Conservation (phyloP, 2,113 vertebrate genomes). For the Psettodes erumei region DNA sequence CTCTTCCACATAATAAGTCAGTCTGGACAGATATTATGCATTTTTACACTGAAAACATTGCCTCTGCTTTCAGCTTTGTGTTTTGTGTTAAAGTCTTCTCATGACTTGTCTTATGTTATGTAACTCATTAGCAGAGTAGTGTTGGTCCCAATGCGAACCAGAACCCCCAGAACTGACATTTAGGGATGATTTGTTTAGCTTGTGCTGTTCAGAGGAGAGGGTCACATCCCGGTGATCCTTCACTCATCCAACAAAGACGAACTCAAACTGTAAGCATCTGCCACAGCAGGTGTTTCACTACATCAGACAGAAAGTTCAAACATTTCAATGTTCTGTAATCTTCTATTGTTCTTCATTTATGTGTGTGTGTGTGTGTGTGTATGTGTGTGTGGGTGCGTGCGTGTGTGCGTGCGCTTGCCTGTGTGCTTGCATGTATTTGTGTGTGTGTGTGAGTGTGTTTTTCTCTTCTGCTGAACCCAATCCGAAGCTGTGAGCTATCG, state of each 20-base stretch:
- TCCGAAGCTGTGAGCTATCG: constrained; percentile 19
- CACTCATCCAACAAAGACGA: constrained; percentile 53
- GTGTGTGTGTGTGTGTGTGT: not conserved
- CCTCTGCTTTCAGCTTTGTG: constrained; percentile 9
- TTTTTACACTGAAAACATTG: constrained; percentile 3
- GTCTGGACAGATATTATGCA: not conserved
- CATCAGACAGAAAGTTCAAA: constrained; percentile 57
- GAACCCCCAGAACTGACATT: constrained; percentile 58
- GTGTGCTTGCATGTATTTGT: no score
- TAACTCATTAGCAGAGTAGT: constrained; percentile 49
- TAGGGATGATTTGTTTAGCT: constrained; percentile 66
- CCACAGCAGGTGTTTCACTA: constrained; percentile 61
- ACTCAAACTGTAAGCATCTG: constrained; percentile 52
- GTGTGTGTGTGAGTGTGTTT: not conserved
- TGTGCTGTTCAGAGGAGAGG: constrained; percentile 60
- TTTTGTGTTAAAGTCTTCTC: not conserved
- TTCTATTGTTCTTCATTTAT: constrained; percentile 19
- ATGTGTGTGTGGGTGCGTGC: no score
- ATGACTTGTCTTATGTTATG: constrained; percentile 48
- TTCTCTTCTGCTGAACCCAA: constrained; percentile 12
- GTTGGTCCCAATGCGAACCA: constrained; percentile 43
- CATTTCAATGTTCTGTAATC: constrained; percentile 41
- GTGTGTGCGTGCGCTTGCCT: no score
- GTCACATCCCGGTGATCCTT: constrained; percentile 54
- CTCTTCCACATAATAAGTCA: constrained; percentile 6